Base-by-base conservation (phyloP, 2,797 vertebrate genomes). In the Balearica regulorum region DNA sequence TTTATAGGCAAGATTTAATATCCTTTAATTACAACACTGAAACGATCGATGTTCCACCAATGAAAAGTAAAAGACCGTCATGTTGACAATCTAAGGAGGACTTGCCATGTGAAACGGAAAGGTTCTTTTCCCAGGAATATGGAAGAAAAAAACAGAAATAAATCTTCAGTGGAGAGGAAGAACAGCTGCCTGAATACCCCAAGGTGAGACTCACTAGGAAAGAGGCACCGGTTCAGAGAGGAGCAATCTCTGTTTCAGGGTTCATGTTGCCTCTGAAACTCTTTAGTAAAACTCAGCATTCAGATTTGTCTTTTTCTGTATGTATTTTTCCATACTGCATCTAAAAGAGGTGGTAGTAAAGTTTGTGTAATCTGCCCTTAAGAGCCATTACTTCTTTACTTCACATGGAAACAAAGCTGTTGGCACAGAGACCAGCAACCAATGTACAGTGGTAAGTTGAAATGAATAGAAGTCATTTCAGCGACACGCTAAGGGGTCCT, bases 1-100 rank as follows among this genome's bases (percentile, higher is more conserved):
- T 94, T 96, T 44, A 68, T 26, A 57, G 62, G 49, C 54, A 96
- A 95, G 10, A 66, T 78, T 83, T 92, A 86, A 79, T 43, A 43
- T 53, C 49, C 55, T 77, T 92, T 94, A 97, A 68, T 95, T 76
- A 70, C 24, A 83, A 72, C 68, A 68, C 7, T 90, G 73, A 93
- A 79, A 43, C 6, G n/a, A 69, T 29, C 1, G 4, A 22, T 69
- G 46, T 69, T 37, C 31, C 68, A 83, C 55, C 22, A 35, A 53
- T 26, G 76, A 92, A 81, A 65, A 87, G 61, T 29, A 76, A 82
- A 93, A 61, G 49, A 51, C 37, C 69, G 20, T 18, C 46, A 18
- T 75, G 31, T 49, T 86, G 53, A 31, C 41, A 48, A n/a, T 66
- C 64, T 62, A 84, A 94, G 41, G 39, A 87, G 15, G 61, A 37